These are phyloP conservation scores for Cryptophagus acutangulus DNA, from an alignment of 2,888 invertebrate species.

Conservation along the genomic window DNA sequence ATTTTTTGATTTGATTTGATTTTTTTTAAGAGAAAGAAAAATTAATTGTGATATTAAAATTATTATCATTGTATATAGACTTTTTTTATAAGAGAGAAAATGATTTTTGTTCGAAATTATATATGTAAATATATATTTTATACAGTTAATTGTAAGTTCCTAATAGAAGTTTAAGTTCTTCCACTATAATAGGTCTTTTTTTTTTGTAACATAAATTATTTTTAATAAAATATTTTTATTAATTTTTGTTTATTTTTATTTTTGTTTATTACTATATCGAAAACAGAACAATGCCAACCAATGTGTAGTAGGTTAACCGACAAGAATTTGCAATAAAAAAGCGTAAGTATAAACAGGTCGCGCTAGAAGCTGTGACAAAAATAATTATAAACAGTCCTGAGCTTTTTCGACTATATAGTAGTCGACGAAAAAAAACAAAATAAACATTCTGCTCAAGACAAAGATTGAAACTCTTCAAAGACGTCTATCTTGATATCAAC, in stretches of 20 bases:
- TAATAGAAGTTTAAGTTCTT: conserved; percentile 30
- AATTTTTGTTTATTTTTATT: conserved; percentile 13
- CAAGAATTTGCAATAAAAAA: conserved; percentile 3
- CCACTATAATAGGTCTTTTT: conserved; percentile 24
- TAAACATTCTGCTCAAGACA: conserved; percentile 32
- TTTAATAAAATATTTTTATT: conserved; percentile 32
- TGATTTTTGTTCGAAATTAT: too few relatives aligned
- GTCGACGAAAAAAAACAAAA: too few relatives aligned
- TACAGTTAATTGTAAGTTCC: conserved; percentile 35
- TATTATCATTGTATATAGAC: too few relatives aligned
- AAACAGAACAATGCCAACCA: conserved; percentile 6
- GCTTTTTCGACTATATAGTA: too few relatives aligned
- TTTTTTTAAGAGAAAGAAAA: too few relatives aligned
- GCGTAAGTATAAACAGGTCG: too few relatives aligned
- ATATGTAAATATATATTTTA: too few relatives aligned
- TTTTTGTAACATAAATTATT: conserved; percentile 33
- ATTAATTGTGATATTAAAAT: too few relatives aligned
- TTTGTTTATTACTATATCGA: conserved; percentile 12
- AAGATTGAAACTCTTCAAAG: conserved; percentile 33
- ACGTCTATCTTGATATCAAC: conserved; percentile 5
- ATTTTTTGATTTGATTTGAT: too few relatives aligned
- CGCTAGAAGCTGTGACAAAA: conserved; percentile 24
- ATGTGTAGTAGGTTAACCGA: conserved; percentile 2
- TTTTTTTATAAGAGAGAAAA: too few relatives aligned
- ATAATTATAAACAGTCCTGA: conserved; percentile 23